Percentiles rank a stretch among this genome's conserved stretches.
Evolutionary conservation across 1,140 invertebrate species (phyloP).

Genomic region (Anthonomus grandis): DNA sequence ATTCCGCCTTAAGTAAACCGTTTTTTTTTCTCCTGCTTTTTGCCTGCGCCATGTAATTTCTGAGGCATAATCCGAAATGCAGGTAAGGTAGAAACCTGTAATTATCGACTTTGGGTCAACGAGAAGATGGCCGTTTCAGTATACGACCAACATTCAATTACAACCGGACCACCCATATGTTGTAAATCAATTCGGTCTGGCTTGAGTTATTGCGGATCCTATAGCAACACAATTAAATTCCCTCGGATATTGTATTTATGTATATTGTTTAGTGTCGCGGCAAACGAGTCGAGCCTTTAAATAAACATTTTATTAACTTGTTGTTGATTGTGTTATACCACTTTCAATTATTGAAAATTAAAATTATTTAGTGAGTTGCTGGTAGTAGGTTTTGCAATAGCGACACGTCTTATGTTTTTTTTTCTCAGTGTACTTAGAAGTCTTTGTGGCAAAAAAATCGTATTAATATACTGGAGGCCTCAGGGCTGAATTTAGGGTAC

Average conservation of each 20-base stretch:
- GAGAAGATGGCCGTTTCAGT: too few relatives aligned
- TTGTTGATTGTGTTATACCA: too few relatives aligned
- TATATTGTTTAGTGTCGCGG: not conserved
- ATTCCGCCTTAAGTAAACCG: not conserved
- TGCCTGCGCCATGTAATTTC: constrained; percentile 6
- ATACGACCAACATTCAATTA: constrained; percentile 14
- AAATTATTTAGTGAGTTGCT: too few relatives aligned
- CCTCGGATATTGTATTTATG: not conserved
- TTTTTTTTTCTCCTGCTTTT: not conserved
- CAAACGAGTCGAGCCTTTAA: not conserved
- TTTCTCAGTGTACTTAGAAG: too few relatives aligned
- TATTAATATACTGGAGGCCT: too few relatives aligned
- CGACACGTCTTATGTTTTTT: too few relatives aligned
- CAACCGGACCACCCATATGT: constrained; percentile 11
- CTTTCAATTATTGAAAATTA: too few relatives aligned
- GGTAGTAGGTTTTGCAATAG: too few relatives aligned
- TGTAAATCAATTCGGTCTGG: constrained; percentile 8
- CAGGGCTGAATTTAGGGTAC: constrained; percentile 4
- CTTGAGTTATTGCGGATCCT: not conserved
- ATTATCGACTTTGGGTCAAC: constrained; percentile 6
- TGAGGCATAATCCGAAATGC: not conserved
- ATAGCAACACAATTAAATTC: not conserved
- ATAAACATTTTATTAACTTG: too few relatives aligned
- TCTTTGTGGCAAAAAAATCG: too few relatives aligned
- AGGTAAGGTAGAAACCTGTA: constrained; percentile 16